These are phyloP conservation scores for Malthinus flaveolus DNA, from an alignment of 2,888 invertebrate species.

Conservation along the genomic window DNA sequence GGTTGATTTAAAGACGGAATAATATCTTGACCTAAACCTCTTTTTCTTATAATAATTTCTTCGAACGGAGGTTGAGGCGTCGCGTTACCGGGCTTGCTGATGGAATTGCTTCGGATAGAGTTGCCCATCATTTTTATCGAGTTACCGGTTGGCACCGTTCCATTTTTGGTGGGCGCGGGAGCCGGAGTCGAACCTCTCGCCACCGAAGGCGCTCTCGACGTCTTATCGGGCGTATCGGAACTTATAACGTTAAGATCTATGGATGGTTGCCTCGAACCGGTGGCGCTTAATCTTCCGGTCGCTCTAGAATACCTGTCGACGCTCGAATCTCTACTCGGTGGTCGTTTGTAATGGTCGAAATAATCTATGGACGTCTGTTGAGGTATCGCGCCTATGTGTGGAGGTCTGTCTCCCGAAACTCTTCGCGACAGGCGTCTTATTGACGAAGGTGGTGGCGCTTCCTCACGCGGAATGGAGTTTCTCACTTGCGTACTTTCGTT, in stretches of 20 bases:
- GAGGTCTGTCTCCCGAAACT: conserved; percentile 52
- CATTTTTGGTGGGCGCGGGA: conserved; percentile 61
- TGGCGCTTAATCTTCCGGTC: conserved; percentile 60
- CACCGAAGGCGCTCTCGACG: conserved; percentile 60
- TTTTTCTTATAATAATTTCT: conserved; percentile 78
- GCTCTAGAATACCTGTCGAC: conserved; percentile 77
- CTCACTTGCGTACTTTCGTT: conserved; percentile 30
- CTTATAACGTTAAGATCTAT: conserved; percentile 63
- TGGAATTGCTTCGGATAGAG: conserved; percentile 45
- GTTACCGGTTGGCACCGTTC: conserved; percentile 65
- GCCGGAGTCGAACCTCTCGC: conserved; percentile 60
- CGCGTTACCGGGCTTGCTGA: conserved; percentile 43
- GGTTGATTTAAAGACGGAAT: conserved; percentile 86
- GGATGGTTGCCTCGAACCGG: conserved; percentile 75
- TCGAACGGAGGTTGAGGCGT: conserved; percentile 67
- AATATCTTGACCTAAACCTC: conserved; percentile 85
- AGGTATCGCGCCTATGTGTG: conserved; percentile 54
- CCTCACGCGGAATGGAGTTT: conserved; percentile 41
- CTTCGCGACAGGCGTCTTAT: conserved; percentile 60
- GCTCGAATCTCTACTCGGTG: conserved; percentile 85
- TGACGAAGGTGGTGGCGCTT: conserved; percentile 43
- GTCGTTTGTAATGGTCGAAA: conserved; percentile 92
- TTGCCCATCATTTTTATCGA: conserved; percentile 39
- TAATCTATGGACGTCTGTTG: conserved; percentile 81
- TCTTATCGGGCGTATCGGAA: conserved; percentile 55